Conservation (phyloP, 2,113 vertebrate genomes). For the Genyomyrus donnyi region DNA sequence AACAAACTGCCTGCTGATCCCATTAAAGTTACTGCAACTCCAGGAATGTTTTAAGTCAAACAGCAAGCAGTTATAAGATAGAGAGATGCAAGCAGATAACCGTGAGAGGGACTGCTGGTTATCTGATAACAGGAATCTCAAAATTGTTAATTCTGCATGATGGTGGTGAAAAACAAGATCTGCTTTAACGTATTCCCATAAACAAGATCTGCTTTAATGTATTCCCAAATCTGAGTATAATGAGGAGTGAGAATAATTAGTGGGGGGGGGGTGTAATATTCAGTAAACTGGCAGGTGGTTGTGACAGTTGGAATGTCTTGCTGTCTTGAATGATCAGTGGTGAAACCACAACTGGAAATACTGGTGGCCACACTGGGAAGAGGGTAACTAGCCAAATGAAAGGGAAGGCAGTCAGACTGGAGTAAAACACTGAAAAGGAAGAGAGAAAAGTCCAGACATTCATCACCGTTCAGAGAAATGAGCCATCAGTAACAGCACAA, state of each 20-base stretch:
- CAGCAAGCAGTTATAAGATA: neutral
- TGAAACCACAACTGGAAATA: neutral
- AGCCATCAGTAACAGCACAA: neutral
- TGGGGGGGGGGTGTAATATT: neutral
- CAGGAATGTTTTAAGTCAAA: neutral
- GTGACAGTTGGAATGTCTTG: neutral
- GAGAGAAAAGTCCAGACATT: neutral
- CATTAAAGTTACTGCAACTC: neutral
- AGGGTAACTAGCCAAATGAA: constrained; percentile 3
- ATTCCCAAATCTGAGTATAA: neutral
- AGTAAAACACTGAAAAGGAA: constrained; percentile 33
- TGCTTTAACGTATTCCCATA: neutral
- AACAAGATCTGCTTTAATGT: neutral
- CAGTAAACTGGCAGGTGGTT: neutral
- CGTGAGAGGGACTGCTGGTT: neutral
- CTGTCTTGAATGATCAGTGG: neutral
- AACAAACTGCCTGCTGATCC: neutral
- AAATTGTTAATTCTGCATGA: neutral
- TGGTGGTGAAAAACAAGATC: neutral
- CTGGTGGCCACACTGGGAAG: neutral
- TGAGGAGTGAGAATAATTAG: neutral
- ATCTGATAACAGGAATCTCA: neutral
- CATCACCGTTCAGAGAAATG: neutral
- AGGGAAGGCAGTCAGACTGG: constrained; percentile 22
- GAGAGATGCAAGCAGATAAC: neutral